Base-by-base conservation (phyloP, 2,888 invertebrate genomes). In the Scaptomyza polygonia region DNA sequence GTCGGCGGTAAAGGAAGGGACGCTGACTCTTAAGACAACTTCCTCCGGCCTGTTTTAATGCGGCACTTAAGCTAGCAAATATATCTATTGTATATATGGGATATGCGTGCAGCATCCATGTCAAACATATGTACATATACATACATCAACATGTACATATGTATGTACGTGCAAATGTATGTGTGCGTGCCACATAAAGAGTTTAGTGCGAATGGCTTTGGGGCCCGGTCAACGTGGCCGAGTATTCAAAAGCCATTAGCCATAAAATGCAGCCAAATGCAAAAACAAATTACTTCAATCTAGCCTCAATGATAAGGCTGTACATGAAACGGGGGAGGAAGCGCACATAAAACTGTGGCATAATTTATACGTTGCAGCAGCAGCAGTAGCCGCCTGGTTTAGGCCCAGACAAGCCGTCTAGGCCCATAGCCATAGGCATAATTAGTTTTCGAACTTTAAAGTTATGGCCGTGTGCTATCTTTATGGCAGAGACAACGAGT, bases 361-460 rank as follows among this genome's bases (percentile, higher is more conserved):
- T 81, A 86, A 86, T 81, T 81, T 81, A 86, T 86, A 84, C 72
- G 77, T 67, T 83, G 86, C 86, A 73, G 29, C 45, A 45, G 27
- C 29, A 55, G 44, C 21, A 61, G 30, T 39, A 44, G 54, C 8
- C 16, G 39, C 39, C 39, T 39, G 34, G 56, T 30, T 55, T 64
- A 43, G 48, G 42, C 21, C 27, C 36, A 77, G 61, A 47, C 55
- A 56, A 58, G 63, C 61, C 61, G 63, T 63, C 67, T 61, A 69
- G 72, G 66, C 64, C 58, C 63, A 68, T 67, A 62, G 80, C 89
- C 89, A 81, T 89, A 89, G 89, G 81, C 88, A 89, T 90, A 89
- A 89, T 89, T 89, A 89, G 90, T 89, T 89, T 89, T 85, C 86
- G 82, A 89, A 89, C 80, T 88, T 84, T 80, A 79, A 88, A 90